Evolutionary conservation across 2,888 invertebrate genomes (phyloP).

Genomic region (Cheilosia variabilis): DNA sequence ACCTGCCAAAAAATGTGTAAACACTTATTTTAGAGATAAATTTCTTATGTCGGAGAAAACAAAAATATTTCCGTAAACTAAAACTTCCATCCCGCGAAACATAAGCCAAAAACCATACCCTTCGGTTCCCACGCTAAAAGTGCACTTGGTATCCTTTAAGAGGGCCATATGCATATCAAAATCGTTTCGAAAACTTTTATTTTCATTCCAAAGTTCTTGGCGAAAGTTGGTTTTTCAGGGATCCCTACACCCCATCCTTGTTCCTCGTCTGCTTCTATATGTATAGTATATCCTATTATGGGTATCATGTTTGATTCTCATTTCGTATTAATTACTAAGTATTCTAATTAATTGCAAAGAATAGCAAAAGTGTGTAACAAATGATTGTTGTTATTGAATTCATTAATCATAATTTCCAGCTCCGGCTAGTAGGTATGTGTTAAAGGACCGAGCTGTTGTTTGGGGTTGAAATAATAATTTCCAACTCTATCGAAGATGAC

Average conservation of each 20-base stretch:
- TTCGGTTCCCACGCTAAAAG: constrained; percentile 58
- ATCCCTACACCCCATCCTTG: neutral
- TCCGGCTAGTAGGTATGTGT: too few species aligned
- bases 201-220: constrained; percentile 22
- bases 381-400: constrained; percentile 33
- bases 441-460: constrained; percentile 18
- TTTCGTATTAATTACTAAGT: constrained; percentile 45
- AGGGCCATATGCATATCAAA: constrained; percentile 67
- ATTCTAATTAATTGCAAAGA: constrained; percentile 43
- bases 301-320: constrained; percentile 24
- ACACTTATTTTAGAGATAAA: constrained; percentile 36
- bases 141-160: constrained; percentile 63
- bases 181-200: constrained; percentile 55
- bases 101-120: constrained; percentile 59
- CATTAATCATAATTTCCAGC: constrained; percentile 45
- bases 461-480: constrained; percentile 25
- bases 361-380: constrained; percentile 33
- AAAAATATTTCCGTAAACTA: constrained; percentile 31
- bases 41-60: constrained; percentile 6
- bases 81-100: constrained; percentile 56
- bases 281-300: constrained; percentile 6
- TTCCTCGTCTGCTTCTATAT: neutral
- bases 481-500: constrained; percentile 44
- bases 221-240: constrained; percentile 32
- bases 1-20: constrained; percentile 33